These are phyloP conservation scores for Syrphus vitripennis DNA, from an alignment of 2,888 invertebrate genomes.

Conservation along the genomic window DNA sequence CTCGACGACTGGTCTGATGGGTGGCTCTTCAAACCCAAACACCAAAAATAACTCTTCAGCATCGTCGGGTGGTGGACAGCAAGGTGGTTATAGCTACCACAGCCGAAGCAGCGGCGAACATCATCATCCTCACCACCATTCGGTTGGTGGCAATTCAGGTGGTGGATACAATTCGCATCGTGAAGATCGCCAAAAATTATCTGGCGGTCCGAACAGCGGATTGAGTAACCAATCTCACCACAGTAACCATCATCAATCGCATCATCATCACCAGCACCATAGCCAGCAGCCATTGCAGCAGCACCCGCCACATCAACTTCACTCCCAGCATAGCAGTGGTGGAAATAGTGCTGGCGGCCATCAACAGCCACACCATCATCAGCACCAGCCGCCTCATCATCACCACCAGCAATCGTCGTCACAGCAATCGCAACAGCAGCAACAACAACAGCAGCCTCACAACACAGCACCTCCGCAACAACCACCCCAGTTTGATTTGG, in stretches of 20 bases:
- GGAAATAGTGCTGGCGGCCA: conserved; percentile 70
- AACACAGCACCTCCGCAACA: conserved; percentile 80
- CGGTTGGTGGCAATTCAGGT: conserved; percentile 69
- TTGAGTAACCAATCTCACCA: conserved; percentile 59
- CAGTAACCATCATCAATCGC: conserved; percentile 73
- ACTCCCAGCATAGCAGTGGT: conserved; percentile 60
- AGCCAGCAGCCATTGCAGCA: conserved; percentile 71
- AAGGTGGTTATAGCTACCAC: conserved; percentile 71
- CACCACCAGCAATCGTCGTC: conserved; percentile 71
- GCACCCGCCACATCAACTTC: conserved; percentile 67
- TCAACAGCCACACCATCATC: conserved; percentile 66
- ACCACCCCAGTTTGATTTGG: conserved; percentile 88
- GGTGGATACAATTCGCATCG: conserved; percentile 75
- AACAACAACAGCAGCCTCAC: conserved; percentile 77
- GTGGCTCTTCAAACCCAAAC: conserved; percentile 70
- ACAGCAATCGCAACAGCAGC: conserved; percentile 73
- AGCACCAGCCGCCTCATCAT: conserved; percentile 69
- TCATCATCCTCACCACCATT: conserved; percentile 73
- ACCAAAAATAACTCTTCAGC: conserved; percentile 73
- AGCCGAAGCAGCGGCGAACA: conserved; percentile 50
- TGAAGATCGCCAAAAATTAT: conserved; percentile 67
- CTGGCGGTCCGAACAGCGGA: conserved; percentile 49
- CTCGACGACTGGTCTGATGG: conserved; percentile 45
- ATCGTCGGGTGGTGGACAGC: conserved; percentile 64
- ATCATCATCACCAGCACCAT: conserved; percentile 73